Percentiles rank a stretch among this genome's conserved stretches.
Evolutionary conservation across 53 echinoderm and acorn worm species (phyloP).

Genomic region (Holothuria leucospilota): DNA sequence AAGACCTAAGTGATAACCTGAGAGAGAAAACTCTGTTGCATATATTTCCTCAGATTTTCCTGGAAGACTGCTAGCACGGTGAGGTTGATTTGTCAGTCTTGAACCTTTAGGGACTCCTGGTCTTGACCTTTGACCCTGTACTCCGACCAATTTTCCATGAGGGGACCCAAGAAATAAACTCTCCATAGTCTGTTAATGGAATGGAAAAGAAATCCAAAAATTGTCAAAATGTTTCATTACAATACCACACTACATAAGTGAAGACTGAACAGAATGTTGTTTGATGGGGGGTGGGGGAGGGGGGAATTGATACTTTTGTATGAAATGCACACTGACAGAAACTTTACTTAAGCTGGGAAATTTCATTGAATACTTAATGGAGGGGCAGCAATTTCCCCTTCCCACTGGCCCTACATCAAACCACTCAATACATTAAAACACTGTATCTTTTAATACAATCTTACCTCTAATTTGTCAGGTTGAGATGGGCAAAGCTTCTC

Average conservation of each 20-base stretch:
- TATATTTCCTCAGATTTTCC: not conserved
- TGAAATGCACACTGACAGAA: no score
- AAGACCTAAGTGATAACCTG: not conserved
- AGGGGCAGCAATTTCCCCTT: no score
- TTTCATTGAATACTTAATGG: no score
- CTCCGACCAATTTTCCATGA: constrained; percentile 51
- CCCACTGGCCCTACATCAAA: no score
- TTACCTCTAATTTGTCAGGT: constrained; percentile 65
- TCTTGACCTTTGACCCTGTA: constrained; percentile 24
- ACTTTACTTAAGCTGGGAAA: no score
- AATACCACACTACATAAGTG: no score
- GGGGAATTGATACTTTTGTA: no score
- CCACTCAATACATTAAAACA: no score
- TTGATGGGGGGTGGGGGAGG: no score
- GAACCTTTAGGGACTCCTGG: constrained; percentile 8
- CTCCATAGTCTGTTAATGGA: constrained; percentile 61
- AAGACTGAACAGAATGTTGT: no score
- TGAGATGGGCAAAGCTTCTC: constrained; percentile 58
- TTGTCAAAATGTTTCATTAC: not conserved
- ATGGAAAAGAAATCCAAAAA: not conserved
- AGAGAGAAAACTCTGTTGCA: not conserved
- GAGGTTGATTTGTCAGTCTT: constrained; percentile 1
- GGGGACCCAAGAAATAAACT: constrained; percentile 69
- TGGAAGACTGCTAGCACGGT: constrained; percentile 36
- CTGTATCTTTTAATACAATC: not conserved